These are phyloP conservation scores for Cassiopea xamachana DNA, from an alignment of 30 jellyfish, hydroid and myxozoan genomes.

Conservation along the genomic window DNA sequence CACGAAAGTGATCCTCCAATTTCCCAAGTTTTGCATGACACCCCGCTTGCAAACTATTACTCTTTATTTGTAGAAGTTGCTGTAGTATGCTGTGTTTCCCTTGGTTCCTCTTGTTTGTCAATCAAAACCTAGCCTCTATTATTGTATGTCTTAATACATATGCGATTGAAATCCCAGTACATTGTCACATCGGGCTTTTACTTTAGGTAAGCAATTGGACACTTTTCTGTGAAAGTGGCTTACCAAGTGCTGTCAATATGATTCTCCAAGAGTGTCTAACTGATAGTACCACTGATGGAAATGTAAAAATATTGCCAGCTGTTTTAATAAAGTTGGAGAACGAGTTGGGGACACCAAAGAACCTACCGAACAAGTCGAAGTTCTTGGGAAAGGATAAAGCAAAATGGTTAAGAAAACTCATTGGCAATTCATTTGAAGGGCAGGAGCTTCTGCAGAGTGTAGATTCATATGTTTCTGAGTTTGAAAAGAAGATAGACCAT, in stretches of 20 bases:
- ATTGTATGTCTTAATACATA: no score
- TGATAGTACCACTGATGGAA: not conserved
- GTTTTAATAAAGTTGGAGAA: slow-evolving; percentile 65
- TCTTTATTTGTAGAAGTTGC: no score
- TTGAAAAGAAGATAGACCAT: slow-evolving; percentile 7
- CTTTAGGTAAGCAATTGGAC: slow-evolving; percentile 56
- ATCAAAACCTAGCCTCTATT: no score
- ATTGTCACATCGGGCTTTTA: not conserved
- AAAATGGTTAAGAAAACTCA: slow-evolving; percentile 35
- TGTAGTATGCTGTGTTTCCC: no score
- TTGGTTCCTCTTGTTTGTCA: no score
- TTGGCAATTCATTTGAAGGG: slow-evolving; percentile 70
- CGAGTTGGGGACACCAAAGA: slow-evolving; percentile 72
- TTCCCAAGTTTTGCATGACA: no score
- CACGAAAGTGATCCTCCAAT: no score
- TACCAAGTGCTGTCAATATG: slow-evolving; percentile 67
- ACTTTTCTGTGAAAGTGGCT: slow-evolving; percentile 75
- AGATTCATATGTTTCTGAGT: slow-evolving; percentile 12
- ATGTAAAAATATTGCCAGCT: slow-evolving; percentile 25
- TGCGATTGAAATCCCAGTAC: not conserved
- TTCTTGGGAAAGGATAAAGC: slow-evolving; percentile 64
- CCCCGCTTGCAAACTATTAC: no score
- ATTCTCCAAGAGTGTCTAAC: not conserved
- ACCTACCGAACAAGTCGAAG: slow-evolving; percentile 71
- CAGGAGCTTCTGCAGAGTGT: not conserved